phyloP scores from a whole-genome alignment of 1,140 invertebrate genomes.

The Aporrectodea caliginosa region DNA sequence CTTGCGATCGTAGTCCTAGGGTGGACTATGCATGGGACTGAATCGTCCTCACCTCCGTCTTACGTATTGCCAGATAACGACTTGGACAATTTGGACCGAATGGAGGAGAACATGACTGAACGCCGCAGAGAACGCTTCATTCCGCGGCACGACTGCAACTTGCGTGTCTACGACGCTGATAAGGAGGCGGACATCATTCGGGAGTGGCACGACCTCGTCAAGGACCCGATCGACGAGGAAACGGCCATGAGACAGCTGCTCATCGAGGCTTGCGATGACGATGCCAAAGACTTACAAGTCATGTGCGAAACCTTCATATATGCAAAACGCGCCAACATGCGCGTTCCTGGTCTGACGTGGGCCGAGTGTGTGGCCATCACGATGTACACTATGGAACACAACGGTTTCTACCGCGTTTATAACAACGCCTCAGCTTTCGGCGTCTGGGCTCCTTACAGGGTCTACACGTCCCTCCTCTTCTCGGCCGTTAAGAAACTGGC shows the following conservation, averaged over 20 bases:
- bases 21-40: too few species aligned
- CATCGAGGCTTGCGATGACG: neutral
- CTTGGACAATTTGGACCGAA: too few species aligned
- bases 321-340: neutral
- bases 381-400: conserved; percentile 2
- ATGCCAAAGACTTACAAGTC: neutral
- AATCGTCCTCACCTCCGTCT: too few species aligned
- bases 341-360: neutral
- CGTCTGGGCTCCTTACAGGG: neutral
- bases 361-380: conserved; percentile 14
- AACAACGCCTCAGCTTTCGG: neutral
- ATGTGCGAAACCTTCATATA: neutral
- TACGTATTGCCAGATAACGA: too few species aligned
- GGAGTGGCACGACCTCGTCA: neutral
- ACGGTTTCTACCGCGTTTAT: neutral
- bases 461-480: conserved; percentile 12
- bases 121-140: neutral
- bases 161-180: neutral
- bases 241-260: neutral
- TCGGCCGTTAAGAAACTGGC: conserved; percentile 9
- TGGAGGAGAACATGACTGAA: too few species aligned
- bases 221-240: neutral
- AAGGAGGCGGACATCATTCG: neutral
- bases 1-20: too few species aligned
- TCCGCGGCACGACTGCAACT: neutral